Conservation (phyloP, 2,888 invertebrate species). For the Helleia helle region DNA sequence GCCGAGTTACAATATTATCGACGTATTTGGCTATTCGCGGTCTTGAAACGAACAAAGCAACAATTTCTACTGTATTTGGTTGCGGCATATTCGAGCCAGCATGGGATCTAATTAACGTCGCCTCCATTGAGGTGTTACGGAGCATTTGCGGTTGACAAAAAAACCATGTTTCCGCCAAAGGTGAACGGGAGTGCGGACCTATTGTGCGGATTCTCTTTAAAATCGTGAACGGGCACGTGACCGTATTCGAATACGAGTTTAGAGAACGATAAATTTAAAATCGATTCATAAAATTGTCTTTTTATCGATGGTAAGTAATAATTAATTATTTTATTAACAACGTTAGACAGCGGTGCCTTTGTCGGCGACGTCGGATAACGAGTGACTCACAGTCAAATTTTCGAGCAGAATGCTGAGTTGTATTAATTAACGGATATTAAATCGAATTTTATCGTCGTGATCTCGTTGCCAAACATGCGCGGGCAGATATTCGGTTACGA, state of each 20-base stretch:
- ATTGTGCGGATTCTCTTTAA: slow-evolving; percentile 43
- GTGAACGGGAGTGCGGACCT: slow-evolving; percentile 39
- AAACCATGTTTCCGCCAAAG: slow-evolving; percentile 41
- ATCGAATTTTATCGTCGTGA: slow-evolving; percentile 67
- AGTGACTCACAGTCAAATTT: slow-evolving; percentile 64
- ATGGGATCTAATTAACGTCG: slow-evolving; percentile 29
- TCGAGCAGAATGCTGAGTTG: slow-evolving; percentile 61
- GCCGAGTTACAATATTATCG: slow-evolving; percentile 36
- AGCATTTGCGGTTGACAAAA: slow-evolving; percentile 46
- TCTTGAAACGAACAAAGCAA: background rate
- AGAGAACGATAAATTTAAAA: slow-evolving; percentile 1
- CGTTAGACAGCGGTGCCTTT: slow-evolving; percentile 57
- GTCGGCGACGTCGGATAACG: slow-evolving; percentile 56
- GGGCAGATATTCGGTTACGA: slow-evolving; percentile 51
- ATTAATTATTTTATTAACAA: slow-evolving; percentile 70
- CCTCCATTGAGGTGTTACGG: slow-evolving; percentile 43
- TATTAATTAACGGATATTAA: slow-evolving; percentile 73
- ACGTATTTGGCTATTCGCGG: slow-evolving; percentile 15
- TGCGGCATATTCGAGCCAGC: background rate
- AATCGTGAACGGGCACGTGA: slow-evolving; percentile 13
- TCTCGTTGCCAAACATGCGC: slow-evolving; percentile 68
- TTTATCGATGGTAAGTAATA: slow-evolving; percentile 45
- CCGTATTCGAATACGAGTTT: slow-evolving; percentile 28
- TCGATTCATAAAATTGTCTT: background rate
- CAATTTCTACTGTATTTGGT: background rate